Conservation (phyloP, 2,113 vertebrate species). For the Stomatorhinus ivindoensis region DNA sequence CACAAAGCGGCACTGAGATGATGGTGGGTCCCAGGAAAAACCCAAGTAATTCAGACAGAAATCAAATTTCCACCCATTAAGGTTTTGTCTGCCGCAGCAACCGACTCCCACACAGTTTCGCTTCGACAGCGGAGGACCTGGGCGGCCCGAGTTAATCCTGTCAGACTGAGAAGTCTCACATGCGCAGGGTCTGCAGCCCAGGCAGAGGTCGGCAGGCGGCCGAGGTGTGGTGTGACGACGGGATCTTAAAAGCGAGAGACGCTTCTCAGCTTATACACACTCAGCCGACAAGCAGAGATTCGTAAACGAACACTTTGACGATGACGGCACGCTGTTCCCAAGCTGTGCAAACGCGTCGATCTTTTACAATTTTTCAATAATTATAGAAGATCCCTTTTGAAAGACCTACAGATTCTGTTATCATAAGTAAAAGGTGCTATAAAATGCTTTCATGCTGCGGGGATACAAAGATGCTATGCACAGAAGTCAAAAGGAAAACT, state of each 20-base stretch:
- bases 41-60: slow-evolving; percentile 34
- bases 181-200: neutral
- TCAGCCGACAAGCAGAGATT: neutral
- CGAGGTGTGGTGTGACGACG: neutral
- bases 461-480: neutral
- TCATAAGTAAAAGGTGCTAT: slow-evolving; percentile 25
- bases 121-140: slow-evolving; percentile 26
- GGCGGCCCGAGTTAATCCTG: slow-evolving; percentile 36
- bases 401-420: slow-evolving; percentile 29
- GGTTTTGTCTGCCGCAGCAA: slow-evolving; percentile 35
- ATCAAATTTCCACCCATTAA: slow-evolving; percentile 47
- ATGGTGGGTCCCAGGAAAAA: slow-evolving; percentile 35
- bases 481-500: neutral
- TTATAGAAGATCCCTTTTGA: slow-evolving; percentile 19
- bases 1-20: slow-evolving; percentile 29
- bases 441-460: slow-evolving; percentile 17
- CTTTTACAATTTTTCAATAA: neutral
- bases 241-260: neutral
- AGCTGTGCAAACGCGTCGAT: neutral
- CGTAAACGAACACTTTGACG: neutral
- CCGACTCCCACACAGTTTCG: slow-evolving; percentile 29
- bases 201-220: neutral
- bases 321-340: neutral
- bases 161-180: slow-evolving; percentile 14
- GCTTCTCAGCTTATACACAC: neutral